Conservation (phyloP, 2,113 vertebrate genomes). For the Burhinus oedicnemus region DNA sequence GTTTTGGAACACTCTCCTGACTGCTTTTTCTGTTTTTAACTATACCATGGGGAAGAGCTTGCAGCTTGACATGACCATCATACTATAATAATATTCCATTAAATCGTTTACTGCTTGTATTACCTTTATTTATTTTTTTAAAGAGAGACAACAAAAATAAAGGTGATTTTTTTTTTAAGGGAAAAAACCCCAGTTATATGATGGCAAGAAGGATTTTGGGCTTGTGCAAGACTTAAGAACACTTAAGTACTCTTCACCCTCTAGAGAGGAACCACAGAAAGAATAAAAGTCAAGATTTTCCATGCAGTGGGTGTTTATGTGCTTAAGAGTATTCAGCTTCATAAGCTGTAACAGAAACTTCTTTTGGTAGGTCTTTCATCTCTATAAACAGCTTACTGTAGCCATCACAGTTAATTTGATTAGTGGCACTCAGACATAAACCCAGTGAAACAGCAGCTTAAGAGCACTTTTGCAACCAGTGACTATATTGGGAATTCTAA, state of each 20-base stretch:
- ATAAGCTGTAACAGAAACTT: constrained; percentile 48
- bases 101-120: not conserved
- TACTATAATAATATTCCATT: not conserved
- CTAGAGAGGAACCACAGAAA: constrained; percentile 29
- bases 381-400: constrained; percentile 67
- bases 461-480: constrained; percentile 35
- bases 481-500: constrained; percentile 53
- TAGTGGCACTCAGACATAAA: constrained; percentile 49
- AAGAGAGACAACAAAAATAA: not conserved
- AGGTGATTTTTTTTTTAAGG: not conserved
- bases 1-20: not conserved
- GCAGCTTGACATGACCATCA: not conserved
- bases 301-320: constrained; percentile 16
- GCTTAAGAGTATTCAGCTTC: constrained; percentile 29
- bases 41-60: not conserved
- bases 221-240: not conserved
- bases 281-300: constrained; percentile 24
- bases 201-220: not conserved
- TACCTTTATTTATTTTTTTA: not conserved
- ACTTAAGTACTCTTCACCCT: not conserved
- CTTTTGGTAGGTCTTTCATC: constrained; percentile 63
- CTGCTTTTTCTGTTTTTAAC: not conserved
- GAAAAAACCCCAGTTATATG: not conserved
- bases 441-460: constrained; percentile 40
- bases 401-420: constrained; percentile 71